A percentile compares a stretch with the other conserved stretches of the same genome.
Conservation (phyloP, 1,140 invertebrate genomes). For the Drosophila carrolli region DNA sequence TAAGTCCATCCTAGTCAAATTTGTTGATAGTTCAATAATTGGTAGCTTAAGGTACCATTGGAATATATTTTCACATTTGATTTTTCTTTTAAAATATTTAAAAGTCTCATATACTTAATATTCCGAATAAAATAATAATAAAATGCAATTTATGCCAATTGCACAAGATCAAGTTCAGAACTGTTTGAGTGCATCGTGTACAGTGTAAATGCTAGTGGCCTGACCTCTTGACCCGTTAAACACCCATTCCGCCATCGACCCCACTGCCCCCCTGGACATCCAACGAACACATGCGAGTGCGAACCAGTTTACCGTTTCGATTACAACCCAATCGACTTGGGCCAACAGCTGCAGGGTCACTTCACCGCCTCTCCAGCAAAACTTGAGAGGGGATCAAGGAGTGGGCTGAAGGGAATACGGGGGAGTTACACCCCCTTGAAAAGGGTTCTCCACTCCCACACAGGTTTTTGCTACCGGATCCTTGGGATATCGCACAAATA, state of each 20-base stretch:
- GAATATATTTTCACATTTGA: too few species aligned
- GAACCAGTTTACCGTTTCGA: slow-evolving; percentile 45
- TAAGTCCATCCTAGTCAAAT: too few species aligned
- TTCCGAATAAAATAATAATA: too few species aligned
- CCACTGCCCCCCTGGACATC: not conserved
- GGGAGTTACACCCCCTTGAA: not conserved
- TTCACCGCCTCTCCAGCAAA: slow-evolving; percentile 14
- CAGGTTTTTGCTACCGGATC: too few species aligned
- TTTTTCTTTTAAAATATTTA: too few species aligned
- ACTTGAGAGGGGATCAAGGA: slow-evolving; percentile 8
- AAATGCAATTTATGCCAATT: not conserved
- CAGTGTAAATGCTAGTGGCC: slow-evolving; percentile 43
- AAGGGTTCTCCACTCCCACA: not conserved
- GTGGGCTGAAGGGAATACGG: too few species aligned
- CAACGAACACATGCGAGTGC: slow-evolving; percentile 18
- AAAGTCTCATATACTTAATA: too few species aligned
- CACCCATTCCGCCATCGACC: not conserved
- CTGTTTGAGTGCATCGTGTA: slow-evolving; percentile 12
- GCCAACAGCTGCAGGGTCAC: slow-evolving; percentile 29
- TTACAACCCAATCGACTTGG: slow-evolving; percentile 22
- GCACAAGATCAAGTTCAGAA: not conserved
- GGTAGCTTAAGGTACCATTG: too few species aligned
- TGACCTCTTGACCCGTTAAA: slow-evolving; percentile 15
- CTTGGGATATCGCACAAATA: too few species aligned
- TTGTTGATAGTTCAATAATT: too few species aligned